Base-by-base conservation (phyloP, 2,113 vertebrate genomes). In the Zosterops hypoxanthus region DNA sequence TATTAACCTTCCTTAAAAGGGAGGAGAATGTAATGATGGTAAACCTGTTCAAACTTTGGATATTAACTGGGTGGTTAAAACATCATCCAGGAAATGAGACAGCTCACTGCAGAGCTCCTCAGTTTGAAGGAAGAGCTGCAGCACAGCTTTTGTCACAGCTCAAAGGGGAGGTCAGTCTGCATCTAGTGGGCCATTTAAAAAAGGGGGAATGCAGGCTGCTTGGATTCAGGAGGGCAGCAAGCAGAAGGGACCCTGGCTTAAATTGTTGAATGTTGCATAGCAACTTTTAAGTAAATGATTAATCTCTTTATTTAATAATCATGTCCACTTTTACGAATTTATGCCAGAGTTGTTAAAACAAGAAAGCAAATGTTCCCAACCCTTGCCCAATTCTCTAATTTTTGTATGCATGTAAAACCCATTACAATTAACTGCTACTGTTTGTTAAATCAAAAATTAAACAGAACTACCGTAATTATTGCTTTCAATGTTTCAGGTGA, bases 401-500 rank as follows among this genome's bases (percentile, higher is more conserved):
- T 25, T 33, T 57, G 13, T 60, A 66, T 69, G 15, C 10, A 22
- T 69, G 41, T 26, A 50, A 79, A 73, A 86, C 46, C 7, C 7
- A 22, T 61, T 91, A 33, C 14, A 31, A 47, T 79, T 79, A 71
- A 56, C 26, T 65, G 59, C 41, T 77, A 16, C 28, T 88, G 14
- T 72, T 88, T 70, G n/a, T 76, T 91, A 82, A 75, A 77, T 42
- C 3, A 1, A 65, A 63, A 82, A 77, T n/a, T 44, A 69, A 87
- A n/a, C 57, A 64, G 47, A 85, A 63, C 44, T 55, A 21, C 24
- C 44, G 10, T 65, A 61, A 36, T 59, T 90, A 19, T 9, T 69
- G 53, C 90, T 96, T 92, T 86, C 63, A 57, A 76, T 50, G 66
- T 96, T 96, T 81, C 89, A 98, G 98, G 98, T 98, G 86, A 98